Evolutionary conservation across 2,797 vertebrate genomes (phyloP).

Genomic region (Etheostoma perlongum): DNA sequence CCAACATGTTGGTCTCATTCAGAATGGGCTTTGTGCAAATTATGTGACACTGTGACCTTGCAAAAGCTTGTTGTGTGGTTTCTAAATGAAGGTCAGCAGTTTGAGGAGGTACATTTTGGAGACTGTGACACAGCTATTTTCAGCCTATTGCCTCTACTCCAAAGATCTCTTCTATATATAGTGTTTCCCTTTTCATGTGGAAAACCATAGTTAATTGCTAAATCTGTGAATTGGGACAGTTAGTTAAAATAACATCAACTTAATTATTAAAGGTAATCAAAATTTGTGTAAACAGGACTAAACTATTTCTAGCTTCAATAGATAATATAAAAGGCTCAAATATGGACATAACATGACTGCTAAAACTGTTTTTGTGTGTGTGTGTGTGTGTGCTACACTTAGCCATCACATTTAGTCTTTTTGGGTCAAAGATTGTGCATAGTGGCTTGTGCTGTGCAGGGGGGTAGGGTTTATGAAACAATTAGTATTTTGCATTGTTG

Average conservation of each 20-base stretch:
- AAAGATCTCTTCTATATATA: no score
- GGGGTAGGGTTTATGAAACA: no score
- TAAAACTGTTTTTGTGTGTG: not conserved
- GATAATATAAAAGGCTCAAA: not conserved
- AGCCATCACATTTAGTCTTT: constrained; percentile 1
- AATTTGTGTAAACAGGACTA: constrained; percentile 4
- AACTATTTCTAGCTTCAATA: not conserved
- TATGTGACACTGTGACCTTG: not conserved
- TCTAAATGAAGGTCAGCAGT: not conserved
- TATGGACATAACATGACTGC: constrained; percentile 6
- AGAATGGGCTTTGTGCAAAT: not conserved
- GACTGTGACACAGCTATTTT: not conserved
- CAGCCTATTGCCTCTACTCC: not conserved
- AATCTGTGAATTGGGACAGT: not conserved
- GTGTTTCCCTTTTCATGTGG: not conserved
- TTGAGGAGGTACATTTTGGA: not conserved
- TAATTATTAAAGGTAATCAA: not conserved
- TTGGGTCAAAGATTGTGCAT: constrained; percentile 11
- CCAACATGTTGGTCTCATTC: not conserved
- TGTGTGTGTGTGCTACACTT: not conserved
- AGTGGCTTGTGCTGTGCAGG: not conserved
- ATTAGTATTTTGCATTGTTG: constrained; percentile 14
- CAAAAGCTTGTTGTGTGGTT: not conserved
- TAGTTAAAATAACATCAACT: not conserved
- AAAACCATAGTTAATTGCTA: not conserved